phyloP scores from a whole-genome alignment of 2,888 invertebrate genomes.

The Tenthredo livida region DNA sequence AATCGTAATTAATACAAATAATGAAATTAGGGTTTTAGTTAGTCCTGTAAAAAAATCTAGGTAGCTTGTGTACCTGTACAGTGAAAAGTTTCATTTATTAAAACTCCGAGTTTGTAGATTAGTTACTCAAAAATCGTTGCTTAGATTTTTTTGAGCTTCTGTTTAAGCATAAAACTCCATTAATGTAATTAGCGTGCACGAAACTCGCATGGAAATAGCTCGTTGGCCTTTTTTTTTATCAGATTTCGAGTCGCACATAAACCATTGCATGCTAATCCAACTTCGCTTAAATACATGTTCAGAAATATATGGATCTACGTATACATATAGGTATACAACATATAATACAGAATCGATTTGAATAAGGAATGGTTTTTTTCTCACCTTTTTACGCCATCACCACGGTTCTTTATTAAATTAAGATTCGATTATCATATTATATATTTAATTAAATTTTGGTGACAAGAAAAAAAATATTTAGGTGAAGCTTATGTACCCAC shows the following conservation, averaged over 20 bases:
- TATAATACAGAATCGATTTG: neutral
- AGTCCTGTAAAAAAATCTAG: too few species aligned
- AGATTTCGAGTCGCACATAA: constrained; percentile 28
- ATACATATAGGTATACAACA: neutral
- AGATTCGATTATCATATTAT: neutral
- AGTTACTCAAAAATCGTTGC: neutral
- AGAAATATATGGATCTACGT: neutral
- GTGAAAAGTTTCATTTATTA: neutral
- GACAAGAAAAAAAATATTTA: constrained; percentile 7
- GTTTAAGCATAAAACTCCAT: constrained; percentile 16
- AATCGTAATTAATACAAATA: neutral
- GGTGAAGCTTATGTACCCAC: neutral
- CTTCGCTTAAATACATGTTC: neutral
- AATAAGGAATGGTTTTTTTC: neutral
- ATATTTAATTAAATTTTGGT: constrained; percentile 19
- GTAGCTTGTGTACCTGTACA: too few species aligned
- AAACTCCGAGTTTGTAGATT: neutral
- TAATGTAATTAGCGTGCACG: constrained; percentile 24
- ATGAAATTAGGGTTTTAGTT: neutral
- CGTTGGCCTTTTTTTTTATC: neutral
- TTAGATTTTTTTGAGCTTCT: neutral
- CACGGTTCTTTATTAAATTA: constrained; percentile 1
- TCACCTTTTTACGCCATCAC: neutral
- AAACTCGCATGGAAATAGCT: constrained; percentile 12
- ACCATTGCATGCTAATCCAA: constrained; percentile 13